phyloP scores from a whole-genome alignment of 2,797 vertebrate species.

The Gastrophryne carolinensis region DNA sequence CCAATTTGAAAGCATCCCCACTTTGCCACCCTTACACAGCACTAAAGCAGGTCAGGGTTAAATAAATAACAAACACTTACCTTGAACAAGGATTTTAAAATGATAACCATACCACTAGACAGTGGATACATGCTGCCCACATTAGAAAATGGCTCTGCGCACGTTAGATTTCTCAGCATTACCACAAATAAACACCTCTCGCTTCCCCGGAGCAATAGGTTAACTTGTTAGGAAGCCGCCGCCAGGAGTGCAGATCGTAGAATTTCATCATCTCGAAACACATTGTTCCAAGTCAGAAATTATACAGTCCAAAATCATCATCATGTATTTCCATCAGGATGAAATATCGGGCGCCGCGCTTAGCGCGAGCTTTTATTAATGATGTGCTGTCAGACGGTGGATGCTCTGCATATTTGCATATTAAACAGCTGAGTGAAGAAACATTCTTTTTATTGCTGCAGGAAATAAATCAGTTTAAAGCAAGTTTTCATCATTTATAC shows the following conservation, averaged over 20 bases:
- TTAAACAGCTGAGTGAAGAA: conserved; percentile 98
- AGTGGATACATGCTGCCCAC: too few relatives aligned
- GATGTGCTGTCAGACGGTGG: conserved; percentile 96
- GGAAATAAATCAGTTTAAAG: conserved; percentile 99
- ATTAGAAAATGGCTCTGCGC: background rate
- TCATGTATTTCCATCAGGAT: conserved; percentile 99
- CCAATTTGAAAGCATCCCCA: too few relatives aligned
- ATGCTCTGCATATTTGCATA: conserved; percentile 99
- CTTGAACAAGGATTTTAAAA: too few relatives aligned
- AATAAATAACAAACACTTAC: too few relatives aligned
- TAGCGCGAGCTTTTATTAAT: conserved; percentile 99
- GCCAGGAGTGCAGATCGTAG: conserved; percentile 55
- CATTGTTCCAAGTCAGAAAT: conserved; percentile 86
- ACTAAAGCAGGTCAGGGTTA: too few relatives aligned
- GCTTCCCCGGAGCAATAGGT: conserved; percentile 48
- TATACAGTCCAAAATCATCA: conserved; percentile 98
- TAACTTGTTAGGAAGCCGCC: conserved; percentile 56
- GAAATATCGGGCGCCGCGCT: conserved; percentile 95
- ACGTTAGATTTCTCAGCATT: background rate
- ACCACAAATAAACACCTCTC: background rate
- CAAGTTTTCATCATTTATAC: conserved; percentile 97
- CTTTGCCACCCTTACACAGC: too few relatives aligned
- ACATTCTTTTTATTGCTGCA: conserved; percentile 97
- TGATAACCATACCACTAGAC: too few relatives aligned
- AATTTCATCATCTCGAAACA: conserved; percentile 67